Conservation (phyloP, 2,888 invertebrate genomes). For the Ectobius pallidus region DNA sequence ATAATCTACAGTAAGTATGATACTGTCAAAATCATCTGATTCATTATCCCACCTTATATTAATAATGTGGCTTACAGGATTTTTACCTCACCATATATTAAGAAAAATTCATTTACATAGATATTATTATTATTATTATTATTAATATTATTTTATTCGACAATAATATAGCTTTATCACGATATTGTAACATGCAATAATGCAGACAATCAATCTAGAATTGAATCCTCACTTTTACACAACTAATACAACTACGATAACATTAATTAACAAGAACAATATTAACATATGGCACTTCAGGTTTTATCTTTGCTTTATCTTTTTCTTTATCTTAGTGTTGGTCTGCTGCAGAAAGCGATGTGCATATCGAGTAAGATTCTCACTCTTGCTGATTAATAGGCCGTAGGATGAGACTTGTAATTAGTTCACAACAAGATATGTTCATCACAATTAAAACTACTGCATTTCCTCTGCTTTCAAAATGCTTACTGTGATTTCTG, state of each 20-base stretch:
- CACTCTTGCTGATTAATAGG: conserved; percentile 24
- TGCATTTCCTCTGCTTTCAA: too few relatives aligned
- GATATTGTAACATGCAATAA: conserved; percentile 10
- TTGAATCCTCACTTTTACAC: conserved; percentile 23
- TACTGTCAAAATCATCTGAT: too few relatives aligned
- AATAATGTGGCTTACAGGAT: too few relatives aligned
- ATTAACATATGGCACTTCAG: conserved; percentile 33
- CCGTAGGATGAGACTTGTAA: conserved; percentile 3
- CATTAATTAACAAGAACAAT: conserved; percentile 33
- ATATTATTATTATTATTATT: too few relatives aligned
- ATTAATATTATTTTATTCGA: neutral
- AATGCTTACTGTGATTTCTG: too few relatives aligned
- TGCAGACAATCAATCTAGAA: conserved; percentile 14
- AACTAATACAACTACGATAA: conserved; percentile 7
- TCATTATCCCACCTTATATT: too few relatives aligned
- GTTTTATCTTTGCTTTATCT: conserved; percentile 13
- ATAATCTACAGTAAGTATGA: too few relatives aligned
- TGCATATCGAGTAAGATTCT: neutral
- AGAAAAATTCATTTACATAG: conserved; percentile 11
- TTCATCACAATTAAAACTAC: too few relatives aligned
- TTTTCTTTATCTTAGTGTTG: neutral
- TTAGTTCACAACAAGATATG: too few relatives aligned
- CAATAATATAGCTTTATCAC: neutral
- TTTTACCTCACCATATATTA: neutral
- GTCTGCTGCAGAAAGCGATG: conserved; percentile 6